Base-by-base conservation (phyloP, 2,113 vertebrate species). In the Numida meleagris region DNA sequence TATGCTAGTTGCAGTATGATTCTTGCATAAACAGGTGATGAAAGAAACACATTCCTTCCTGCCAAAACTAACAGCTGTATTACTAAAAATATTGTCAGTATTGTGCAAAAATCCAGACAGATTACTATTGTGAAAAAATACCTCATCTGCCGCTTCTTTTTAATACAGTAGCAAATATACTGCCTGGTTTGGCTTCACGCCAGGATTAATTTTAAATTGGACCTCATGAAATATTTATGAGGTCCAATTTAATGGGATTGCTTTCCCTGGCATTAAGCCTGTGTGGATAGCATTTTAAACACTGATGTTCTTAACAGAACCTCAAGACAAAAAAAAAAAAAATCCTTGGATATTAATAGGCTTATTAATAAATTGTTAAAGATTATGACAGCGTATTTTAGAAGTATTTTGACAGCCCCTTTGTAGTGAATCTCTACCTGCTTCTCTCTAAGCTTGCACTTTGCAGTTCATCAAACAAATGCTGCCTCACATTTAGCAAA, bases 201-300 rank as follows among this genome's bases (percentile, higher is more conserved):
- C 96, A 96, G 89, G 87, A 96, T 95, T 88, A 94, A 96, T 94
- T 92, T 96, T 96, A 96, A 93, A 85, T 59, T 94, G 97, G 94
- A 93, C 94, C 96, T 92, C 48, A 95, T 97, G 87, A 97, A 97
- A 96, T 96, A 97, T 97, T 97, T 96, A 95, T 96, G 94, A 97
- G 97, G 94, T 92, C 86, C 95, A 88, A 93, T 90, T 93, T 96
- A 96, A 96, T 96, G 94, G 92, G 93, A 88, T 97, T 93, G 94
- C 96, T 96, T 97, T 95, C 88, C 93, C 94, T 91, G 96, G 96
- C 96, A 95, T 87, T 83, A 92, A 58, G 97, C 94, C 96, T 97
- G 94, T 94, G 91, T 92, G 93, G 88, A 92, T 96, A 96, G 96
- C 96, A 97, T 97, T 94, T 96, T 94, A 96, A 96, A 95, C 91